Evolutionary conservation across 2,888 invertebrate species (phyloP).

Genomic region (Macrosiphum euphorbiae): DNA sequence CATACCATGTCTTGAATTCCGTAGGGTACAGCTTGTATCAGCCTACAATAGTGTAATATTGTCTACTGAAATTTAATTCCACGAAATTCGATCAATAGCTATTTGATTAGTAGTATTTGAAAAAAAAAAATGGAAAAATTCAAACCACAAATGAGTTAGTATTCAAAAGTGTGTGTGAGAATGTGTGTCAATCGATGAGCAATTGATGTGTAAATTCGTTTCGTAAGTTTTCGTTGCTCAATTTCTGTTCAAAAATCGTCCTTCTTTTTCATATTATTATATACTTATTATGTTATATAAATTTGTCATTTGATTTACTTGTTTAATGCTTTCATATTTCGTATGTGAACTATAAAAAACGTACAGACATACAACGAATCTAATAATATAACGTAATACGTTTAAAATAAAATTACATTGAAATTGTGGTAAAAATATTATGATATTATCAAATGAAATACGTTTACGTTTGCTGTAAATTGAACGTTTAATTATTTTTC

Average conservation of each 20-base stretch:
- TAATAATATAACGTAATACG: background rate
- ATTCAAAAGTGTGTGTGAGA: conserved; percentile 15
- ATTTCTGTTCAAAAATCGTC: conserved; percentile 19
- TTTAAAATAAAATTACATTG: background rate
- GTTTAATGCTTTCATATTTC: background rate
- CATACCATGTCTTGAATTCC: background rate
- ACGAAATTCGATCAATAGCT: background rate
- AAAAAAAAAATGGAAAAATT: background rate
- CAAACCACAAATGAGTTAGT: background rate
- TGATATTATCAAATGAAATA: background rate
- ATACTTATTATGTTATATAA: background rate
- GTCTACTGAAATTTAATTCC: background rate
- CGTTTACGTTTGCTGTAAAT: background rate
- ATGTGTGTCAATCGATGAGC: conserved; percentile 35
- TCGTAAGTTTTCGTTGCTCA: conserved; percentile 32
- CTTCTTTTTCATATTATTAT: background rate
- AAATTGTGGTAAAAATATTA: background rate
- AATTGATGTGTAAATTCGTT: conserved; percentile 37
- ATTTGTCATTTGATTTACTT: conserved; percentile 6
- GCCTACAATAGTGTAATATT: background rate
- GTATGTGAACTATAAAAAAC: background rate
- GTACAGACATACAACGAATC: background rate
- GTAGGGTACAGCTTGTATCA: background rate
- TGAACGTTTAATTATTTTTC: background rate
- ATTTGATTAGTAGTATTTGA: background rate